These are phyloP conservation scores for Engystomops pustulosus DNA, from an alignment of 2,113 vertebrate species.

Conservation along the genomic window DNA sequence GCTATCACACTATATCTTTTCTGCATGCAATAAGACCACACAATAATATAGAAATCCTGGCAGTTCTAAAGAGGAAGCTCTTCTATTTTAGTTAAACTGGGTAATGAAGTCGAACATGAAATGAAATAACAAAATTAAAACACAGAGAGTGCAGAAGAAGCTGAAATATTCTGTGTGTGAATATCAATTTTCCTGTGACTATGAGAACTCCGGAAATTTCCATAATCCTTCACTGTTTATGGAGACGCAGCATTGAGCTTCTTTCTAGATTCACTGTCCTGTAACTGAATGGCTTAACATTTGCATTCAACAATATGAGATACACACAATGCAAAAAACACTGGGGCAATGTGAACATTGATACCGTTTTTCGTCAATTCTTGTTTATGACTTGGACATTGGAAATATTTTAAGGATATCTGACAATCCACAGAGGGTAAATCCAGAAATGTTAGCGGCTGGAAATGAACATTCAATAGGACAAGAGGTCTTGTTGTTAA, in stretches of 20 bases:
- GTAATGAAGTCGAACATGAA: conserved; percentile 44
- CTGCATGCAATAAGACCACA: not conserved
- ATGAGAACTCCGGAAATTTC: conserved; percentile 22
- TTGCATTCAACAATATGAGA: conserved; percentile 40
- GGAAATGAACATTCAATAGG: not conserved
- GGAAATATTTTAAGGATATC: not conserved
- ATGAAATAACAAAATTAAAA: conserved; percentile 44
- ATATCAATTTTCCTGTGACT: conserved; percentile 41
- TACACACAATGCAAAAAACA: conserved; percentile 2
- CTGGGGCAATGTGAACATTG: too few species aligned
- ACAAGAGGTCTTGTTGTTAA: not conserved
- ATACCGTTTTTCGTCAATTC: not conserved
- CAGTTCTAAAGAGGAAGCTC: not conserved
- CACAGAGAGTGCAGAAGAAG: conserved; percentile 29
- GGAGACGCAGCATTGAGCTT: conserved; percentile 37
- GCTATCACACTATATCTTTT: not conserved
- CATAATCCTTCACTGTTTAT: conserved; percentile 52
- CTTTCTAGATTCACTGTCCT: conserved; percentile 33
- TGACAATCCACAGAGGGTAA: not conserved
- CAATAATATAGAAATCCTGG: not conserved
- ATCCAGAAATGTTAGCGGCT: not conserved
- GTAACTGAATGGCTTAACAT: conserved; percentile 47
- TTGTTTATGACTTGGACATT: not conserved
- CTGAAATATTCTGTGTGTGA: conserved; percentile 28
- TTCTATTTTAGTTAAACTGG: conserved; percentile 20